Evolutionary conservation across 2,797 vertebrate genomes (phyloP).

Genomic region (Coranthus polyacanthus): DNA sequence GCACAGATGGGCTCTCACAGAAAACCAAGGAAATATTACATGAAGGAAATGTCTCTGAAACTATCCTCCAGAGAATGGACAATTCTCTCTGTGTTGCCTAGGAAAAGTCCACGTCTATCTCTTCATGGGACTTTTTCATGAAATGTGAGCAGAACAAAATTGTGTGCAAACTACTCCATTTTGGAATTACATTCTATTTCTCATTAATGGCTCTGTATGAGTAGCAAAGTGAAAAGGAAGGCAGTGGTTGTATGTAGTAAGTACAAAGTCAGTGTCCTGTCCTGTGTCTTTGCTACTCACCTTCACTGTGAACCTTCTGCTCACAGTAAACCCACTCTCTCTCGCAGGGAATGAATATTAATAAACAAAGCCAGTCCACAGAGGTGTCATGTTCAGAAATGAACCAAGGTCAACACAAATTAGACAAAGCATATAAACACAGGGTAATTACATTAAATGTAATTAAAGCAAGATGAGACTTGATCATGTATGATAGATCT

Average conservation of each 20-base stretch:
- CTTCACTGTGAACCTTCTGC: too few relatives aligned
- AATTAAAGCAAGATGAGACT: background rate
- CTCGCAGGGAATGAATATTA: too few relatives aligned
- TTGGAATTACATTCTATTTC: too few relatives aligned
- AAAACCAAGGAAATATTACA: background rate
- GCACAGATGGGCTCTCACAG: background rate
- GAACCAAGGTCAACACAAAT: background rate
- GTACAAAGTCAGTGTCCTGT: too few relatives aligned
- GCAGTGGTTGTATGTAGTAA: background rate
- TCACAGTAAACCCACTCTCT: too few relatives aligned
- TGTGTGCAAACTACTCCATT: background rate
- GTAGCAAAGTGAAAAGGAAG: background rate
- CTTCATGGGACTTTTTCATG: background rate
- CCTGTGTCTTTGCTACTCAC: too few relatives aligned
- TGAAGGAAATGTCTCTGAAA: conserved; percentile 3
- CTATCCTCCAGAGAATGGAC: background rate
- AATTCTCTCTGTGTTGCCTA: background rate
- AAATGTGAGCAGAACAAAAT: background rate
- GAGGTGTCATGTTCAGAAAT: background rate
- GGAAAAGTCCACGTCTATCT: background rate
- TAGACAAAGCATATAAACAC: background rate
- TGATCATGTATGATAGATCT: background rate
- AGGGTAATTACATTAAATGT: background rate
- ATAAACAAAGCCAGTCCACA: background rate
- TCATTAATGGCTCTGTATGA: too few relatives aligned